These are phyloP conservation scores for Hephaestus fuliginosus DNA, from an alignment of 2,797 vertebrate species.

Conservation along the genomic window DNA sequence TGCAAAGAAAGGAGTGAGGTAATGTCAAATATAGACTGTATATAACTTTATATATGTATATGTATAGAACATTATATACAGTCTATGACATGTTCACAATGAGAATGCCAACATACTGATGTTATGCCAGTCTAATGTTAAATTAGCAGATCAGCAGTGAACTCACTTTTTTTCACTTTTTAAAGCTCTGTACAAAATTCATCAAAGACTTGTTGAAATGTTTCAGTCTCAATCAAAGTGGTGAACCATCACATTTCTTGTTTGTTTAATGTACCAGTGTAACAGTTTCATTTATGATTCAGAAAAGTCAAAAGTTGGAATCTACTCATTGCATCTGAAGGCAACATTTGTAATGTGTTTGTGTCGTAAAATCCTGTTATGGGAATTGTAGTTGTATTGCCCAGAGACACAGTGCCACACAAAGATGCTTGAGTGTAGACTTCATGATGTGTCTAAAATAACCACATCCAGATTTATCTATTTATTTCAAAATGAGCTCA, in stretches of 20 bases:
- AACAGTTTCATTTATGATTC: neutral
- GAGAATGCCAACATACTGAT: neutral
- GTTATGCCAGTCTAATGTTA: too few relatives aligned
- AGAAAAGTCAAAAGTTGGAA: neutral
- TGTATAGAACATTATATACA: neutral
- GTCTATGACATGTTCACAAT: neutral
- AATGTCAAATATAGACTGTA: too few relatives aligned
- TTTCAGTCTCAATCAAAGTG: neutral
- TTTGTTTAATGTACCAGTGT: neutral
- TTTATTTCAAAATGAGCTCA: conserved; percentile 14
- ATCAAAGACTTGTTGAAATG: neutral
- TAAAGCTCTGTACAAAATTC: too few relatives aligned
- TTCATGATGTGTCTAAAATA: conserved; percentile 37
- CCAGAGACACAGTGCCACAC: neutral
- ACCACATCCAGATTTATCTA: conserved; percentile 34
- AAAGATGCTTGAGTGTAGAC: neutral
- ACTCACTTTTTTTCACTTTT: too few relatives aligned
- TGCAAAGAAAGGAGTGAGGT: too few relatives aligned
- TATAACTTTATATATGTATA: too few relatives aligned
- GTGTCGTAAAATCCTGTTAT: neutral
- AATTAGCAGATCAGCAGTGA: too few relatives aligned
- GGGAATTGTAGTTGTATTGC: conserved; percentile 66
- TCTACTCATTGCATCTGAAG: conserved; percentile 16
- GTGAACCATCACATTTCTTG: neutral
- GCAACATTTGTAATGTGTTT: neutral